A percentile compares a stretch with the other conserved stretches of the same genome.
phyloP scores from a whole-genome alignment of 1,140 invertebrate species.

The Apis mellifera region Amel_HAv3.1 CM009939.2:3596001-3596500 shows the following conservation, averaged over 20 bases:
- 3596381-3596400: background rate
- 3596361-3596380: background rate
- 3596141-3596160: slow-evolving; percentile 45
- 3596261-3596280: slow-evolving; percentile 23
- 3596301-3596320: slow-evolving; percentile 28
- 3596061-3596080: background rate
- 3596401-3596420: too few relatives aligned
- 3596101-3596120: slow-evolving; percentile 49
- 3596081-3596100: slow-evolving; percentile 45
- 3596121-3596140: slow-evolving; percentile 29
- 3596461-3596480: slow-evolving; percentile 29
- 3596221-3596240: slow-evolving; percentile 22
- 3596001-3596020: too few relatives aligned
- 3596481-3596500: background rate
- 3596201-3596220: slow-evolving; percentile 37
- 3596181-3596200: slow-evolving; percentile 25
- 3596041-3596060: too few relatives aligned
- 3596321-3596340: slow-evolving; percentile 26
- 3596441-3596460: slow-evolving; percentile 30
- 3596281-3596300: slow-evolving; percentile 10
- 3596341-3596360: slow-evolving; percentile 20
- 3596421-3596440: background rate
- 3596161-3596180: slow-evolving; percentile 41
- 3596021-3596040: too few relatives aligned
- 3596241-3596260: slow-evolving; percentile 45